Conservation (phyloP, 1,140 invertebrate genomes). For the Cataglyphis hispanica region DNA sequence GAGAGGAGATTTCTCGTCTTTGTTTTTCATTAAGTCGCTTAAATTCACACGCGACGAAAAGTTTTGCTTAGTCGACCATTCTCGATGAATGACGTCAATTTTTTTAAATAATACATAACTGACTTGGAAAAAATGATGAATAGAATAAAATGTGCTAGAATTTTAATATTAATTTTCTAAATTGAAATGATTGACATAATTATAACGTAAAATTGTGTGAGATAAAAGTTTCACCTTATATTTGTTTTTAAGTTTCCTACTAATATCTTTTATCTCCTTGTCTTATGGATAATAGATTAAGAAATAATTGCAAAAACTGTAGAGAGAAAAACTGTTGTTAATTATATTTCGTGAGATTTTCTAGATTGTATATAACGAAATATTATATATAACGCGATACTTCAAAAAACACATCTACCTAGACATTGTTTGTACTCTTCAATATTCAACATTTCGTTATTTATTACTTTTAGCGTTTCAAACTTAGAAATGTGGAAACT, state of each 20-base stretch:
- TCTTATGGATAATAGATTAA: conserved; percentile 5
- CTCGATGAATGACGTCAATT: conserved; percentile 2
- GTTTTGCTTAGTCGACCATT: conserved; percentile 5
- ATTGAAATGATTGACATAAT: conserved; percentile 2
- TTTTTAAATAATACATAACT: conserved; percentile 6
- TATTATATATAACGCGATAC: background rate
- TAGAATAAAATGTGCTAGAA: background rate
- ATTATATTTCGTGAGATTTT: background rate
- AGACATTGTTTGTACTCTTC: conserved; percentile 3
- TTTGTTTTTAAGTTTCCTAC: conserved; percentile 34
- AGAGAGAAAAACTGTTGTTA: conserved; percentile 12
- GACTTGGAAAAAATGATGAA: conserved; percentile 8
- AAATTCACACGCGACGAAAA: conserved; percentile 46
- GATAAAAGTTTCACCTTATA: conserved; percentile 18
- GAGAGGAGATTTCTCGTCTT: conserved; percentile 21
- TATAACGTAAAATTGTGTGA: background rate
- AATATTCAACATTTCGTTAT: background rate
- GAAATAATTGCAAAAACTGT: conserved; percentile 23
- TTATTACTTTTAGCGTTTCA: conserved; percentile 46
- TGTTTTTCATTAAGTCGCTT: conserved; percentile 45
- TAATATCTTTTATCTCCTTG: conserved; percentile 10
- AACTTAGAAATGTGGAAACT: conserved; percentile 53
- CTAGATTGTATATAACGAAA: background rate
- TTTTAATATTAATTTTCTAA: conserved; percentile 19
- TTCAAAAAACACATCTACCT: background rate